Evolutionary conservation across 2,797 vertebrate genomes (phyloP).

Genomic region (Mus minutoides): DNA sequence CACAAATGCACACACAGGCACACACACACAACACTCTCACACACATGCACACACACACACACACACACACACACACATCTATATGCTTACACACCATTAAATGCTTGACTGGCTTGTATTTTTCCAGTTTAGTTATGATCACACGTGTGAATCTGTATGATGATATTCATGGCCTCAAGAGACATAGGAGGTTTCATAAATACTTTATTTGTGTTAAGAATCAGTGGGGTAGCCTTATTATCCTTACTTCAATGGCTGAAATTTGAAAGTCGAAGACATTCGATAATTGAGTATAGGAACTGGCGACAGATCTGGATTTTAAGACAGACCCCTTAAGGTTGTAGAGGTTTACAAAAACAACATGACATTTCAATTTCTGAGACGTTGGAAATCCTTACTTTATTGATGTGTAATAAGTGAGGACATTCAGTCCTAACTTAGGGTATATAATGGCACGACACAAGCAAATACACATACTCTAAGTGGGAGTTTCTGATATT

Average conservation of each 20-base stretch:
- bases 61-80: background rate
- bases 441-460: background rate
- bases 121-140: background rate
- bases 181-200: conserved; percentile 7
- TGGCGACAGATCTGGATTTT: conserved; percentile 2
- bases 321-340: background rate
- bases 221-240: background rate
- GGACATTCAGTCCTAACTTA: background rate
- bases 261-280: background rate
- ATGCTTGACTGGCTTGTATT: background rate
- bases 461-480: background rate
- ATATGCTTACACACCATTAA: background rate
- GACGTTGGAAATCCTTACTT: background rate
- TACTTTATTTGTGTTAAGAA: background rate
- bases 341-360: background rate
- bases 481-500: background rate
- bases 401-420: background rate
- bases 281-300: background rate
- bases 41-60: background rate
- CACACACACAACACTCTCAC: background rate
- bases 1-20: too few relatives aligned
- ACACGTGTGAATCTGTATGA: background rate
- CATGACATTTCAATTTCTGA: background rate
- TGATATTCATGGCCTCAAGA: background rate
- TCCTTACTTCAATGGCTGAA: background rate